These are phyloP conservation scores for Rotaria magnacalcarata DNA, from an alignment of 2,888 invertebrate species.

Conservation along the genomic window DNA sequence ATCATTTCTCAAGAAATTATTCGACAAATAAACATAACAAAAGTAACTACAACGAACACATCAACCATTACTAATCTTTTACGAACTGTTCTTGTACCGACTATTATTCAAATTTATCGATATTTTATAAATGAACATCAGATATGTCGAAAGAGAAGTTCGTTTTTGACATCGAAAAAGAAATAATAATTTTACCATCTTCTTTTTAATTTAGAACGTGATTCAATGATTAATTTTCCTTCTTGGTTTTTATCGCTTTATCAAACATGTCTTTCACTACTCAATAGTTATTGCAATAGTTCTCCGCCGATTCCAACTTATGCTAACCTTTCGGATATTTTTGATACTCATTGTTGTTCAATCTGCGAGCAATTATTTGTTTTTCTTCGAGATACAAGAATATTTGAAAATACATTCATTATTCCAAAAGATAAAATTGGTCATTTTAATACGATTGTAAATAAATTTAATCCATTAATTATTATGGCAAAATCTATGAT, in stretches of 20 bases:
- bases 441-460: not conserved
- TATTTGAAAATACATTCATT: not conserved
- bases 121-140: not conserved
- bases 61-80: not conserved
- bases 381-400: not conserved
- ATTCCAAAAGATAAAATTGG: not conserved
- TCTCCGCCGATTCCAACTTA: not conserved
- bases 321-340: not conserved
- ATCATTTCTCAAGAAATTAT: not conserved
- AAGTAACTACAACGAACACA: not conserved
- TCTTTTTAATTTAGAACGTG: not conserved
- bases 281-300: not conserved
- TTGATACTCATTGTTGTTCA: not conserved
- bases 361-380: not conserved
- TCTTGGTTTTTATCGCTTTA: slow-evolving; percentile 13
- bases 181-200: too few species aligned
- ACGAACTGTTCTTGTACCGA: not conserved
- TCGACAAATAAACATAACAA: not conserved
- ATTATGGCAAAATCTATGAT: not conserved
- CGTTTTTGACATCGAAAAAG: not conserved
- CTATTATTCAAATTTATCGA: not conserved
- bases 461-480: not conserved
- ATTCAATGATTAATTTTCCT: not conserved
- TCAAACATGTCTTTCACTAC: not conserved
- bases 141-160: not conserved